These are phyloP conservation scores for Carassius gibelio DNA, from an alignment of 2,113 vertebrate genomes.

Conservation along the genomic window DNA sequence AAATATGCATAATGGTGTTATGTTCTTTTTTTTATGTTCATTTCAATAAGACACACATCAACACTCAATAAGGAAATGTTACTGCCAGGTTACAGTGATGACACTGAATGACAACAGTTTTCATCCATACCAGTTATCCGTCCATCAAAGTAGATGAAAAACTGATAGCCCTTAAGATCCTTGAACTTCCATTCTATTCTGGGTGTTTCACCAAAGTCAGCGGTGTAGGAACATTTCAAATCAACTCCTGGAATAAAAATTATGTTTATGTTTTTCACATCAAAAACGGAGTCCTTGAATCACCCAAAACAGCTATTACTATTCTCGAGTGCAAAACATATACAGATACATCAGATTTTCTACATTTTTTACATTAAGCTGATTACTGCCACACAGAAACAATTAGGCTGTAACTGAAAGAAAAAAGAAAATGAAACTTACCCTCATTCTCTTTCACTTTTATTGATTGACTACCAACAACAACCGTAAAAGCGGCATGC, in stretches of 20 bases:
- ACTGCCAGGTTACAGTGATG: background rate
- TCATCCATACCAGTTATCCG: constrained; percentile 63
- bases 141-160: constrained; percentile 64
- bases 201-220: constrained; percentile 68
- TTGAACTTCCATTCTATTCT: constrained; percentile 69
- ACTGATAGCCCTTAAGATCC: constrained; percentile 57
- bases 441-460: constrained; percentile 67
- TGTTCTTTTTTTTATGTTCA: background rate
- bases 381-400: background rate
- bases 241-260: constrained; percentile 64
- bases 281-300: background rate
- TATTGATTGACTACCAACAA: background rate
- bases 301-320: background rate
- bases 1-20: background rate
- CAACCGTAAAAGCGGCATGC: constrained; percentile 58
- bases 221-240: constrained; percentile 63
- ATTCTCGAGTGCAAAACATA: background rate
- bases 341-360: background rate
- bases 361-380: background rate
- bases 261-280: background rate
- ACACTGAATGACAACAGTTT: background rate
- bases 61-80: background rate
- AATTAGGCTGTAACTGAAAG: background rate
- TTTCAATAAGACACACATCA: background rate
- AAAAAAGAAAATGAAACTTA: constrained; percentile 50